Evolutionary conservation across 1,140 invertebrate species (phyloP).

Genomic region (Anadara kagoshimensis): DNA sequence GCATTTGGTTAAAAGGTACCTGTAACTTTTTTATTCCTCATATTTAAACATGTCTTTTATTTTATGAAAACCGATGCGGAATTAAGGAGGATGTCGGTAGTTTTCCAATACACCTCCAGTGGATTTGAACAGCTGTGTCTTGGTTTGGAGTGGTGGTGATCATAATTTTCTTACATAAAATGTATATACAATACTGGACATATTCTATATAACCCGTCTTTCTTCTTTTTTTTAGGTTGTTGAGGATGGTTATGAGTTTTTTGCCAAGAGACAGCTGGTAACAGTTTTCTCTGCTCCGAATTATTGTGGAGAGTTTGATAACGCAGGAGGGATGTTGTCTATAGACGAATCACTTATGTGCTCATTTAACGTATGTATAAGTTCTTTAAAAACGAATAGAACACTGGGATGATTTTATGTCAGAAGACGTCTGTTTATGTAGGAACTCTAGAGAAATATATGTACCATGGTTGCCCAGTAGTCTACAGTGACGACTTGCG

Average conservation of each 20-base stretch:
- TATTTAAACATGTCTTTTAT: too few relatives aligned
- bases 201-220: too few relatives aligned
- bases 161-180: too few relatives aligned
- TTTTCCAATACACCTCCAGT: too few relatives aligned
- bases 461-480: background rate
- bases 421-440: background rate
- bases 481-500: background rate
- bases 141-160: too few relatives aligned
- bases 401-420: background rate
- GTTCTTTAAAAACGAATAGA: background rate
- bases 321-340: constrained; percentile 74
- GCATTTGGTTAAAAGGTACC: too few relatives aligned
- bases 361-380: constrained; percentile 70
- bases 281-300: constrained; percentile 73
- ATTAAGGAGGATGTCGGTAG: too few relatives aligned
- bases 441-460: background rate
- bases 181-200: too few relatives aligned
- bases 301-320: constrained; percentile 74
- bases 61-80: too few relatives aligned
- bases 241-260: constrained; percentile 80
- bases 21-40: too few relatives aligned
- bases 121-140: too few relatives aligned
- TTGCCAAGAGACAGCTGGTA: constrained; percentile 76
- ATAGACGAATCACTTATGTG: constrained; percentile 74
- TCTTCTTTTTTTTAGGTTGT: constrained; percentile 71